These are phyloP conservation scores for Lasioglossum figueresi DNA, from an alignment of 2,888 invertebrate species.

Conservation along the genomic window DNA sequence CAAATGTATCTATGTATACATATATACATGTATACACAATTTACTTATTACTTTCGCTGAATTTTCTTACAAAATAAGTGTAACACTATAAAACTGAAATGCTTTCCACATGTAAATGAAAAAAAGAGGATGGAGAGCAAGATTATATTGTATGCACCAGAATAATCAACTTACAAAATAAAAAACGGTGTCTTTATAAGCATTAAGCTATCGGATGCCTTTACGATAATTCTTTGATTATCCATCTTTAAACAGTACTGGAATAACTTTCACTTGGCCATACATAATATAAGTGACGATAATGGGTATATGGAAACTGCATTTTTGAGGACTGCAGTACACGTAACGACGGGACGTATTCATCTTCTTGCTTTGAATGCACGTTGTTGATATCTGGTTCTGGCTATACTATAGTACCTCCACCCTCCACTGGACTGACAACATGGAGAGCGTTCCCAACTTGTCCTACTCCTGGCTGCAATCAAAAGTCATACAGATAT, in stretches of 20 bases:
- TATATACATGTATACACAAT: constrained; percentile 58
- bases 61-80: constrained; percentile 42
- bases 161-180: constrained; percentile 59
- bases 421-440: constrained; percentile 79
- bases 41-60: constrained; percentile 43
- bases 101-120: constrained; percentile 18
- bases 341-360: constrained; percentile 62
- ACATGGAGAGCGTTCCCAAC: constrained; percentile 77
- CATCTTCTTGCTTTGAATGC: constrained; percentile 52
- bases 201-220: constrained; percentile 51
- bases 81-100: constrained; percentile 33
- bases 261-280: constrained; percentile 73
- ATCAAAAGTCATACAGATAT: constrained; percentile 48
- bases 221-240: constrained; percentile 46
- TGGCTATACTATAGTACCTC: constrained; percentile 81
- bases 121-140: constrained; percentile 24
- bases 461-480: constrained; percentile 79
- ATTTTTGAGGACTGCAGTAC: constrained; percentile 57
- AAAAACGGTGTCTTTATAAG: constrained; percentile 46
- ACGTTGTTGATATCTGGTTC: constrained; percentile 60
- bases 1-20: constrained; percentile 51
- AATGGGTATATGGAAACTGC: constrained; percentile 63
- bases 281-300: constrained; percentile 71
- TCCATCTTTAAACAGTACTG: constrained; percentile 59
- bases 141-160: constrained; percentile 35